phyloP scores from a whole-genome alignment of 2,113 vertebrate species.

The Puntigrus tetrazona region DNA sequence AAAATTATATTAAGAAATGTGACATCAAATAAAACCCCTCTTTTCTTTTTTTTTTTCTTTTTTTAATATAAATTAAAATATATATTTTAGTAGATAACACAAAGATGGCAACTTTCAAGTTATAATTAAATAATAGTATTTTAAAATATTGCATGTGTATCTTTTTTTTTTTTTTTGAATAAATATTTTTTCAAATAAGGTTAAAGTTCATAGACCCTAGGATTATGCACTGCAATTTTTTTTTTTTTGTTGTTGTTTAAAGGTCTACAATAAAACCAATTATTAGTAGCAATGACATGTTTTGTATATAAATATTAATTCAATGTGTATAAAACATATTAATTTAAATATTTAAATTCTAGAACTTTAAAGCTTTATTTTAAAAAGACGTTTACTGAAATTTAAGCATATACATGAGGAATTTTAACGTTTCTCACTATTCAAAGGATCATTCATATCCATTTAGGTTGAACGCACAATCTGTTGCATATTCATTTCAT shows the following conservation, averaged over 20 bases:
- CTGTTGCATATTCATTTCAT: not conserved
- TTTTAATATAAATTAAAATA: not conserved
- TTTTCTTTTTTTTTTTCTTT: too few species aligned
- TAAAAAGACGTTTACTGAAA: too few species aligned
- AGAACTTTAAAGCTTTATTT: too few species aligned
- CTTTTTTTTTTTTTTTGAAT: too few species aligned
- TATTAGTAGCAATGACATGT: not conserved
- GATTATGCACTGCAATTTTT: not conserved
- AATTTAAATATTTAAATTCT: too few species aligned
- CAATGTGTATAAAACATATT: not conserved
- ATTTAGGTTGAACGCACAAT: not conserved
- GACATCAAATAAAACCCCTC: not conserved
- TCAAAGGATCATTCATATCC: not conserved
- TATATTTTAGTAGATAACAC: not conserved
- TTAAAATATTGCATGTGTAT: too few species aligned
- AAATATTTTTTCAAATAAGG: not conserved
- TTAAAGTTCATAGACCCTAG: not conserved
- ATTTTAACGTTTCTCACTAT: not conserved
- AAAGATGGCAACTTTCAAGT: not conserved
- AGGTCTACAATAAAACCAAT: not conserved
- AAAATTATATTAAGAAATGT: not conserved
- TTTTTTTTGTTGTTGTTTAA: too few species aligned
- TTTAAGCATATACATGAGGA: not conserved
- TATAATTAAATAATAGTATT: not conserved
- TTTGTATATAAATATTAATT: not conserved